Evolutionary conservation across 2,113 vertebrate species (phyloP), one percentile per base, ranked within the genome.

Genomic region (Murina feae): DNA sequence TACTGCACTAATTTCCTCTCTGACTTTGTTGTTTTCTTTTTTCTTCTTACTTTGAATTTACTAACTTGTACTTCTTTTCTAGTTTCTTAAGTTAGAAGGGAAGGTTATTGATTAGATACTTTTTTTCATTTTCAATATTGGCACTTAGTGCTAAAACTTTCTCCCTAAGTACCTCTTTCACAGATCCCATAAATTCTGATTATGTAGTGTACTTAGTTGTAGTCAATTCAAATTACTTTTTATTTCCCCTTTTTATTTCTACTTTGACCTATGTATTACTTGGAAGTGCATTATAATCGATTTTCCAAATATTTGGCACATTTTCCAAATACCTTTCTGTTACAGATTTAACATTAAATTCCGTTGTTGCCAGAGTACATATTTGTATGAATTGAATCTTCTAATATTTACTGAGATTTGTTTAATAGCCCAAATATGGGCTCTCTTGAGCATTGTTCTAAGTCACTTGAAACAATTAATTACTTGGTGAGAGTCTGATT

Each of bases 281-380:
- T 32, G 66, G 4, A 83, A 90, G 25, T 51, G 1, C 35, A 37
- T 69, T 81, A 30, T 28, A 80, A 37, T 69, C 68, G 12, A 4
- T 72, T 85, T 85, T 60, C 39, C 49, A 86, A 86, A 89, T 23
- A 76, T 51, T 51, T 23, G 21, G 47, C 17, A 37, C 3, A 76
- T 58, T 91, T 95, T 49, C 39, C 28, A 94, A 92, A 47, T 88
- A 65, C 25, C 8, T 79, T 89, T 84, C 28, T 91, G 39, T 32
- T 85, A 63, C 39, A 78, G 9, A 65, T 58, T 90, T 89, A 82
- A 89, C n/a, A 76, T 95, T 84, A 66, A 58, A 66, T 90, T 76
- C 23, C 25, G 66, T 10, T 66, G 16, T 60, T 6, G 28, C 69
- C 35, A 75, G 21, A 92, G 58, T 75, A 71, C 23, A 51, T 83